Conservation (phyloP, 1,140 invertebrate species). For the Lethocerus indicus region DNA sequence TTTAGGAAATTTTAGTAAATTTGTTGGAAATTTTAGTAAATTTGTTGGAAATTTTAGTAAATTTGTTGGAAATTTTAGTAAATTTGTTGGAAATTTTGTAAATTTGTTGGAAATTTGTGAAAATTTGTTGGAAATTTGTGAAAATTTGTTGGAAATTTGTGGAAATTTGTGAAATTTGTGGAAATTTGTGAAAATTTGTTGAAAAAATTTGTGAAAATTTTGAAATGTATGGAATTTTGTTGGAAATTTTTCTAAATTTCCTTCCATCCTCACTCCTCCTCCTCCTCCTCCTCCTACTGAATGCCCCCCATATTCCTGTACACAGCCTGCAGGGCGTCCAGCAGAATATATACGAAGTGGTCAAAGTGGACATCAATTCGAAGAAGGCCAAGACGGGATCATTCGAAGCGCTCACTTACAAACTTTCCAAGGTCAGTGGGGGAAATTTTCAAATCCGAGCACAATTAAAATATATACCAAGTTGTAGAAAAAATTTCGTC, state of each 20-base stretch:
- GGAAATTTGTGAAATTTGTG: too few relatives aligned
- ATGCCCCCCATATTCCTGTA: background rate
- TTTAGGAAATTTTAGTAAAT: background rate
- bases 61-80: background rate
- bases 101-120: background rate
- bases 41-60: background rate
- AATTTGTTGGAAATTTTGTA: background rate
- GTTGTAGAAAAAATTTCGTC: too few relatives aligned
- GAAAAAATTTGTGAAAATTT: too few relatives aligned
- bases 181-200: too few relatives aligned
- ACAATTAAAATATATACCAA: background rate
- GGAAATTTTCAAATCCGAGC: background rate
- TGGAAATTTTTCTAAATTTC: too few relatives aligned
- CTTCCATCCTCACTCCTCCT: too few relatives aligned
- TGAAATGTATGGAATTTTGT: too few relatives aligned
- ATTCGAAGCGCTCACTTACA: constrained; percentile 7
- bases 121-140: too few relatives aligned
- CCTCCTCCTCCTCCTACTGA: too few relatives aligned
- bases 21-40: background rate
- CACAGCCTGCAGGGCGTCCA: constrained; percentile 8
- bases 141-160: too few relatives aligned
- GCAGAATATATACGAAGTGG: constrained; percentile 1
- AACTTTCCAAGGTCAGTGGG: constrained; percentile 2
- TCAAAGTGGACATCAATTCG: constrained; percentile 1
- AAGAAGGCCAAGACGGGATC: constrained; percentile 2